Evolutionary conservation across 2,888 invertebrate genomes (phyloP).

Genomic region (Hesperia comma): DNA sequence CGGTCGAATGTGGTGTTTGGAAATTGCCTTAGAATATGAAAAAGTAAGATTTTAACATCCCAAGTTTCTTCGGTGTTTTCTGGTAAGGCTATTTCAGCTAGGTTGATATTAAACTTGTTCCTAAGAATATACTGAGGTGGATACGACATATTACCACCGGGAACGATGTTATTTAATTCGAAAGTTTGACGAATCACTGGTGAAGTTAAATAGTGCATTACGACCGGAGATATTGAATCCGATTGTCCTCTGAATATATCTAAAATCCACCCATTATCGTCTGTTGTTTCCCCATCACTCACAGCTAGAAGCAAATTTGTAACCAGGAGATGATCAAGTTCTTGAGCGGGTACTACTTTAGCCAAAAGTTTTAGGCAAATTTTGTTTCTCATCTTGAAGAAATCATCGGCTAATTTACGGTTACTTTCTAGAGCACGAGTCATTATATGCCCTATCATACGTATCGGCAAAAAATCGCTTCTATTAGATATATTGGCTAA

Average conservation of each 20-base stretch:
- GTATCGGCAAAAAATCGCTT: conserved; percentile 67
- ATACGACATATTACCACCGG: conserved; percentile 59
- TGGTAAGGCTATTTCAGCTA: conserved; percentile 70
- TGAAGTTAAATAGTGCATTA: conserved; percentile 61
- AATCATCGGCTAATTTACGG: conserved; percentile 42
- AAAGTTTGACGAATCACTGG: conserved; percentile 63
- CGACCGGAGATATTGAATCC: conserved; percentile 60
- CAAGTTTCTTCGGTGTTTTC: conserved; percentile 76
- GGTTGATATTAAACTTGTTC: conserved; percentile 73
- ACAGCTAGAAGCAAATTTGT: conserved; percentile 64
- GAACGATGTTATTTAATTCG: conserved; percentile 56
- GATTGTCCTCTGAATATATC: conserved; percentile 66
- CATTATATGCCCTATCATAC: conserved; percentile 58
- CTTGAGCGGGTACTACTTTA: conserved; percentile 64
- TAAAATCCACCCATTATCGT: conserved; percentile 58
- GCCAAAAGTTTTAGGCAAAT: conserved; percentile 58
- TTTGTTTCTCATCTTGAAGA: conserved; percentile 51
- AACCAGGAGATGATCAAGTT: conserved; percentile 68
- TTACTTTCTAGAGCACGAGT: conserved; percentile 43
- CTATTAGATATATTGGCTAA: conserved; percentile 50
- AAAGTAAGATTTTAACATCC: conserved; percentile 76
- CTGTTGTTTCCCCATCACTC: conserved; percentile 51
- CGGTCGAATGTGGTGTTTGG: conserved; percentile 64
- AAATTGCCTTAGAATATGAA: conserved; percentile 69
- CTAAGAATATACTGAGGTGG: conserved; percentile 72